Percentiles rank a stretch among this genome's conserved stretches.
These are phyloP conservation scores for Actinernus sp. DNA, from an alignment of 92 coral and sea anemone genomes.

Conservation along the genomic window DNA sequence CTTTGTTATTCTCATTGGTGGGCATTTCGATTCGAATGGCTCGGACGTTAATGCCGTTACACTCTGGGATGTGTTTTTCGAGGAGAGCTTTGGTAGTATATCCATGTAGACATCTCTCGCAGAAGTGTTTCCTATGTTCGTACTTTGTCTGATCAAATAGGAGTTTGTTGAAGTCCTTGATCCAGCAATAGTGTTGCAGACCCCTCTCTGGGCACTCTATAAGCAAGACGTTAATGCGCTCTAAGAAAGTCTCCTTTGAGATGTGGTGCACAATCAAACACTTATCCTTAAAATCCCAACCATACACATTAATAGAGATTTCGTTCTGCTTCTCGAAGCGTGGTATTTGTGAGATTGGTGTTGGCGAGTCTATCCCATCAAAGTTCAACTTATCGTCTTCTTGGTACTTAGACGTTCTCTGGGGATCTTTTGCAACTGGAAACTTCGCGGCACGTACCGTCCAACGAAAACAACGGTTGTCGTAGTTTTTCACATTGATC, in stretches of 20 bases:
- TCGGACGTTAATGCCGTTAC: not conserved
- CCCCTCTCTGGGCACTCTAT: not conserved
- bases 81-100: constrained; percentile 1
- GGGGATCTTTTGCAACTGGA: not conserved
- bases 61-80: constrained; percentile 1
- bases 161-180: not conserved
- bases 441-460: not conserved
- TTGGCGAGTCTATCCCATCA: too few species aligned
- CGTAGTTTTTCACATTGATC: not conserved
- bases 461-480: too few species aligned
- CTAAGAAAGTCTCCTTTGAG: not conserved
- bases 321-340: not conserved
- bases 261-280: too few species aligned
- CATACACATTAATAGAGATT: not conserved
- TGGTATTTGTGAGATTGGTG: not conserved
- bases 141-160: not conserved
- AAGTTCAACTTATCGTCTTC: not conserved
- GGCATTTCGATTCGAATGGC: not conserved
- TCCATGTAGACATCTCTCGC: constrained; percentile 1
- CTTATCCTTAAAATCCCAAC: not conserved
- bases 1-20: not conserved
- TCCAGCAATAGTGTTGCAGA: constrained; percentile 1
- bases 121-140: not conserved
- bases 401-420: not conserved
- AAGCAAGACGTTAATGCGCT: constrained; percentile 1